phyloP scores from a whole-genome alignment of 2,797 vertebrate genomes.

The Capromys pilorides region DNA sequence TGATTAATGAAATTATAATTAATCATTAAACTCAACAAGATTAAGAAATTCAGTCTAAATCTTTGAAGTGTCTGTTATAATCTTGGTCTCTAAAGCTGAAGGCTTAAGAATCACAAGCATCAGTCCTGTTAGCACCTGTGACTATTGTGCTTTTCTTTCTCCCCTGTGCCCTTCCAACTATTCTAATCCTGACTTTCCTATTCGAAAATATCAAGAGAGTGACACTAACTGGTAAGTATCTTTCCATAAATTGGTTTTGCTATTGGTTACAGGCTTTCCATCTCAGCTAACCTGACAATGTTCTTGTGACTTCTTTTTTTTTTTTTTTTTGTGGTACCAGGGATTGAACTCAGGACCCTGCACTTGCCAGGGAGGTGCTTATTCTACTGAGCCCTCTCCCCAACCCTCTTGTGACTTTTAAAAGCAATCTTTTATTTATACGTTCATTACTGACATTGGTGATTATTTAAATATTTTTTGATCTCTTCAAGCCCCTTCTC shows the following conservation, averaged over 20 bases:
- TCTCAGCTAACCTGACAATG: neutral
- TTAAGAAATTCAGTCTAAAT: conserved; percentile 9
- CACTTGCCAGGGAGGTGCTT: too few relatives aligned
- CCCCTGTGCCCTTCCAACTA: neutral
- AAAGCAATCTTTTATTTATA: neutral
- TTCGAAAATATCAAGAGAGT: neutral
- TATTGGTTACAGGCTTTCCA: neutral
- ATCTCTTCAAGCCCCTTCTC: neutral
- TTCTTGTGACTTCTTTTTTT: neutral
- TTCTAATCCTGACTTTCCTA: neutral
- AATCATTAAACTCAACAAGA: neutral
- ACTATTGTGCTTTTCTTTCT: neutral
- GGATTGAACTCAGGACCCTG: too few relatives aligned
- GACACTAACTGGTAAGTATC: neutral
- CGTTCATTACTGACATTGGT: neutral
- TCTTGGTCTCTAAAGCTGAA: neutral
- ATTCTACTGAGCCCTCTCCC: too few relatives aligned
- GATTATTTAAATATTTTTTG: neutral
- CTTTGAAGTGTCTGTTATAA: neutral
- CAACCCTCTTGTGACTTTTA: neutral
- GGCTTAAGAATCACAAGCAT: neutral
- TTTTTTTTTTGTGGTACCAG: too few relatives aligned
- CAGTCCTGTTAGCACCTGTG: neutral
- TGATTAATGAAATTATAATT: conserved; percentile 4
- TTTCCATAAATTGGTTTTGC: neutral